These are phyloP conservation scores for Chironomus striatipennis DNA, from an alignment of 1,140 invertebrate species.

Conservation along the genomic window DNA sequence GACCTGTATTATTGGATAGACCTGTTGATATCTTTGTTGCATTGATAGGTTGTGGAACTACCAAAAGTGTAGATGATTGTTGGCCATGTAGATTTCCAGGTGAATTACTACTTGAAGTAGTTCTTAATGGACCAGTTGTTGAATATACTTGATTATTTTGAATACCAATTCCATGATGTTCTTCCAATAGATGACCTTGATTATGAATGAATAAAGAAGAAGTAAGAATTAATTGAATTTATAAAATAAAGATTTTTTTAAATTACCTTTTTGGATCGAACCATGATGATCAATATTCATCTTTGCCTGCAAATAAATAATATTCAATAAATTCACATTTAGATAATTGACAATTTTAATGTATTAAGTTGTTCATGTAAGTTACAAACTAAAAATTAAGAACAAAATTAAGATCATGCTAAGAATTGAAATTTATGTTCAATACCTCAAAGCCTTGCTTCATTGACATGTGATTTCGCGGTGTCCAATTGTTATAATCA, in stretches of 20 bases:
- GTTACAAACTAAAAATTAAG: too few species aligned
- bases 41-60: conserved; percentile 86
- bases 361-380: too few species aligned
- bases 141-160: conserved; percentile 32
- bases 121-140: conserved; percentile 25
- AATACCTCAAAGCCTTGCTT: conserved; percentile 56
- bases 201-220: conserved; percentile 25
- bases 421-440: too few species aligned
- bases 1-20: conserved; percentile 46
- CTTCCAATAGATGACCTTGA: conserved; percentile 40
- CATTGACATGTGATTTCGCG: conserved; percentile 49
- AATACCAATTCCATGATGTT: conserved; percentile 31
- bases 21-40: conserved; percentile 54
- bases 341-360: too few species aligned
- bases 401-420: too few species aligned
- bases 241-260: too few species aligned
- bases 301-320: conserved; percentile 45
- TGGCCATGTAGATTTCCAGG: conserved; percentile 33
- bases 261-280: conserved; percentile 40
- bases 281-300: conserved; percentile 47
- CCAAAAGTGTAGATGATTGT: conserved; percentile 54
- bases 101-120: conserved; percentile 27
- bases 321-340: too few species aligned
- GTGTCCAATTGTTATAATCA: conserved; percentile 53
- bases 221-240: not conserved